Percentiles rank a stretch among this genome's conserved stretches.
Conservation (phyloP, 2,113 vertebrate species). For the Propithecus coquereli region DNA sequence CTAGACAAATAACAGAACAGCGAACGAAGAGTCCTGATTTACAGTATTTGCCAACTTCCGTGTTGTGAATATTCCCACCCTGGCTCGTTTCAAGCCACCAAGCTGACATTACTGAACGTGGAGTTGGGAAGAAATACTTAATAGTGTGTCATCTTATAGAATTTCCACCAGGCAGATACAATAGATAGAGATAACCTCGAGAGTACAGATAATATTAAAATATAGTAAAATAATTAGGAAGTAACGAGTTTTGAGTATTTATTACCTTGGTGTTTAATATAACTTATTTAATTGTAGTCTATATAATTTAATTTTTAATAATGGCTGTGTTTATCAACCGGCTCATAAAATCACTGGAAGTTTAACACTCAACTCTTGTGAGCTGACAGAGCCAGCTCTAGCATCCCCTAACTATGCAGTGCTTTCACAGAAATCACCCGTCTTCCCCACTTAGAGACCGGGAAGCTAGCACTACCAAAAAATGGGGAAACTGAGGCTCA, state of each 20-base stretch:
- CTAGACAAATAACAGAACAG: conserved; percentile 40
- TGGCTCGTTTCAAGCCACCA: not conserved
- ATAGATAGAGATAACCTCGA: not conserved
- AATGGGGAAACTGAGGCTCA: not conserved
- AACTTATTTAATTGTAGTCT: conserved; percentile 53
- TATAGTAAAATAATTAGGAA: conserved; percentile 52
- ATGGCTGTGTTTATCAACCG: not conserved
- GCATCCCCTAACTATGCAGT: accelerated
- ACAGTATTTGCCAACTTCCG: not conserved
- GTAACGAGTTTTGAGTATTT: conserved; percentile 58
- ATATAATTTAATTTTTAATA: conserved; percentile 53
- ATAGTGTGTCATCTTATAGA: not conserved
- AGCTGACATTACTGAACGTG: not conserved
- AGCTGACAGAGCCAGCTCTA: not conserved
- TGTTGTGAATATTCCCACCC: not conserved
- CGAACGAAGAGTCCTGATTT: not conserved
- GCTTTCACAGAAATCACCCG: not conserved
- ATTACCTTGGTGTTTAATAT: conserved; percentile 53
- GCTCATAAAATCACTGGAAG: conserved; percentile 12
- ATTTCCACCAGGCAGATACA: not conserved
- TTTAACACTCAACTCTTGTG: not conserved
- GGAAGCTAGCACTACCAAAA: not conserved
- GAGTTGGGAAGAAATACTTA: not conserved
- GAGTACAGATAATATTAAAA: conserved; percentile 34
- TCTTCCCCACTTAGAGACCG: not conserved